Base-by-base conservation (phyloP, 2,797 vertebrate species). In the Falco novaeseelandiae region DNA sequence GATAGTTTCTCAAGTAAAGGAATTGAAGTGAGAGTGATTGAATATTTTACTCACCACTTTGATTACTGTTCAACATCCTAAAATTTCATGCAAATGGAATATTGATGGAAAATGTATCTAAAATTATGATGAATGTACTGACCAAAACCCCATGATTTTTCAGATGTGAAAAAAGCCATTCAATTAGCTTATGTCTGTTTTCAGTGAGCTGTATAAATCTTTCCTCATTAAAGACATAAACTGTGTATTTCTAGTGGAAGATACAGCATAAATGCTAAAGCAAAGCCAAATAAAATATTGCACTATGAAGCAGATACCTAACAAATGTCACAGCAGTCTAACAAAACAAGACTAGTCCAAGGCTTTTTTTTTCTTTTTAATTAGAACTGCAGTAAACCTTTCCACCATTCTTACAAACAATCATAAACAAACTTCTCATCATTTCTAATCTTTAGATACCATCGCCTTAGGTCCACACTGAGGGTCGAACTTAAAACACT, bases 391-490 rank as follows among this genome's bases (percentile, higher is more conserved):
- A 62, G 52, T 74, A 36, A 93, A 77, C 5, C 3, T 62, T 97
- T 93, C 92, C 34, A 83, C 18, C 52, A 61, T 48, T 89, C 32
- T 90, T 77, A 22, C 51, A 77, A 84, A 58, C n/a, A 58, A 32
- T 59, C 23, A 77, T 93, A 96, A 95, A 92, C 42, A 96, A 95
- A 40, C 38, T 71, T 85, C 70, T 78, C 32, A 30, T 61, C 93
- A 79, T 29, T 83, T 55, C 42, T 59, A 36, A 90, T 77, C 54
- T 94, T 88, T 82, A 81, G 54, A 48, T 66, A 49, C 13, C 15
- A 7, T 36, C 25, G 32, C 38, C 72, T 83, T 42, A 51, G 42
- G 52, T 57, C 30, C 32, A 23, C 20, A 42, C 18, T 57, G 65
- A 93, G 32, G 59, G 38, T 0, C 71, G 51, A 96, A 44, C 36